These are phyloP conservation scores for Pygoscelis adeliae DNA, from an alignment of 2,113 vertebrate species.

Conservation along the genomic window DNA sequence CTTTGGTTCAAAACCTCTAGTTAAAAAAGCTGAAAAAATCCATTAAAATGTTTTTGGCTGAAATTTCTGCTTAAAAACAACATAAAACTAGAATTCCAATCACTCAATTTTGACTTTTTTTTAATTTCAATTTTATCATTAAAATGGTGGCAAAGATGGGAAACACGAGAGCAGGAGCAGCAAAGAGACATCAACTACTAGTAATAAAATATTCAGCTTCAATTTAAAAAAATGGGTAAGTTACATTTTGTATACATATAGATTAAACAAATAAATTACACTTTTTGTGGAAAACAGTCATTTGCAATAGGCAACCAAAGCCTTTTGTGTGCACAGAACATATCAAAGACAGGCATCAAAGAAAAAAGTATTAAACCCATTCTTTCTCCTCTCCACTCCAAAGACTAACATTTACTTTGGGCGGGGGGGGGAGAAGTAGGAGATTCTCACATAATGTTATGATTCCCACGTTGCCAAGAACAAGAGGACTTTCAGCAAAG, in stretches of 20 bases:
- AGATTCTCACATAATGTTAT: rapidly evolving
- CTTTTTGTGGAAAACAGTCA: not conserved
- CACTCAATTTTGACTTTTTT: not conserved
- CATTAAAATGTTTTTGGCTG: rapidly evolving
- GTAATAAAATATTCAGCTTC: not conserved
- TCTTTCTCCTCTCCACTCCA: not conserved
- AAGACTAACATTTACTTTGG: not conserved
- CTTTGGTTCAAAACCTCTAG: not conserved
- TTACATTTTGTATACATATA: not conserved
- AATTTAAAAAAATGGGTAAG: not conserved
- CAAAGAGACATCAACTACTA: not conserved
- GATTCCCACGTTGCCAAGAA: not conserved
- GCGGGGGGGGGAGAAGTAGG: not conserved
- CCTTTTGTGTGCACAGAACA: not conserved
- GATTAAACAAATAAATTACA: not conserved
- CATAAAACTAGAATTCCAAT: not conserved
- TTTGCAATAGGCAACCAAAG: not conserved
- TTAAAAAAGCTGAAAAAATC: not conserved
- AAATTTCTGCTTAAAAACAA: not conserved
- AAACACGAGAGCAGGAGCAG: not conserved
- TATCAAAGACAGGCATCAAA: not conserved
- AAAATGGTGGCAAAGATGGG: not conserved
- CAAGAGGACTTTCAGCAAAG: not conserved
- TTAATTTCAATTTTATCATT: not conserved
- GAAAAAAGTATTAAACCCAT: not conserved